Conservation (phyloP, 2,888 invertebrate genomes). For the Apeira syringaria region DNA sequence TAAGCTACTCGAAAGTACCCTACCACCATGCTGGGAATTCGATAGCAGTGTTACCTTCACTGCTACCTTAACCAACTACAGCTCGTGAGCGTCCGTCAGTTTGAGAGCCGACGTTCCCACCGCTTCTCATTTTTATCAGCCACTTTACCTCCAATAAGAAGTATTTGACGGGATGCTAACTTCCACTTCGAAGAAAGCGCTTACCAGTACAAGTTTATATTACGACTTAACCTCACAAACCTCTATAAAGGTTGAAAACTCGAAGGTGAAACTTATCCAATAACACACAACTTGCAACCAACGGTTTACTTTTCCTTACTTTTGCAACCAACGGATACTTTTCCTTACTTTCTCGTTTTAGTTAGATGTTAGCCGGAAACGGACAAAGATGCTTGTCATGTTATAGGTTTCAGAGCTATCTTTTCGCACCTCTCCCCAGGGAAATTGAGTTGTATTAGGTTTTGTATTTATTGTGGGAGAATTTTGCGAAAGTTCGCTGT, state of each 20-base stretch:
- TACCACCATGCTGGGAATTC: no score
- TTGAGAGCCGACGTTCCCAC: no score
- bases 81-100: no score
- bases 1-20: no score
- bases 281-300: slow-evolving; percentile 54
- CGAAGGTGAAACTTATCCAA: slow-evolving; percentile 70
- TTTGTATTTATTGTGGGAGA: slow-evolving; percentile 19
- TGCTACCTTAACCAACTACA: no score
- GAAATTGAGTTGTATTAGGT: slow-evolving; percentile 21
- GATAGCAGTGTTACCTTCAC: no score
- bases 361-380: slow-evolving; percentile 39
- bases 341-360: slow-evolving; percentile 29
- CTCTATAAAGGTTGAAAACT: slow-evolving; percentile 43
- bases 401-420: slow-evolving; percentile 17
- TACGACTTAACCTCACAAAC: slow-evolving; percentile 63
- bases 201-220: slow-evolving; percentile 67
- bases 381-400: slow-evolving; percentile 27
- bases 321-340: no score
- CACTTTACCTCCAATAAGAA: slow-evolving; percentile 24
- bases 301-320: slow-evolving; percentile 23
- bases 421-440: slow-evolving; percentile 17
- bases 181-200: slow-evolving; percentile 45
- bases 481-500: slow-evolving; percentile 13
- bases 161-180: slow-evolving; percentile 34
- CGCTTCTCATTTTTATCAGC: slow-evolving; percentile 29